Evolutionary conservation across 2,113 vertebrate species (phyloP), one percentile per base, ranked within the genome.

Genomic region (Balaenoptera acutorostrata): DNA sequence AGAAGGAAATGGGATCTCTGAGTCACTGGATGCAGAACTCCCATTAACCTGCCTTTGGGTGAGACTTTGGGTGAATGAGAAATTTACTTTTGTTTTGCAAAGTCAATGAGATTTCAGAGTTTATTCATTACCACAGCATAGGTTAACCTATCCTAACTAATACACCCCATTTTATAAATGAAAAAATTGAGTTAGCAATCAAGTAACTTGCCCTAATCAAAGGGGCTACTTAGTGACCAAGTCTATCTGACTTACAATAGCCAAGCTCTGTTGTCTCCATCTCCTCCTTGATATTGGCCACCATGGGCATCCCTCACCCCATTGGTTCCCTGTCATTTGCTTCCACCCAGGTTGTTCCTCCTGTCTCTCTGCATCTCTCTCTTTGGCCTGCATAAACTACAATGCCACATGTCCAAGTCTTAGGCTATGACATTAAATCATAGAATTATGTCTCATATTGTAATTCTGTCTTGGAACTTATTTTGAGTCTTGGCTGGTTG

Each of bases 391-490:
- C 20, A 83, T 11, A 92, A 44, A 77, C 18, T 31, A 80, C 33
- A 82, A 74, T 78, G 41, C n/a, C 23, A 68, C 36, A 90, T 81
- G 57, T 36, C 33, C 49, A 93, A n/a, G 20, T 36, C 59, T 55
- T 96, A 59, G 66, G 55, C 69, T 71, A 49, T 88, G 61, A 41
- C 46, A 81, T 64, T 29, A 64, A 95, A 88, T 86, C 69, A 84
- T 10, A 94, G 88, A 92, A 74, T 89, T 91, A 41, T 13, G 29
- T 82, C 11, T 91, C 49, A 59, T 77, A 77, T n/a, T 96, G 39
- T 44, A 91, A 91, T 94, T 78, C 41, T 87, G 29, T 81, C 94
- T 69, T 92, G 52, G 78, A 93, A 74, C 95, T 96, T 93, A 89
- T 96, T 84, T 69, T 61, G 78, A 87, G 59, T 71, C 41, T 87